Base-by-base conservation (phyloP, 1,140 invertebrate genomes). In the Psix sp. region DNA sequence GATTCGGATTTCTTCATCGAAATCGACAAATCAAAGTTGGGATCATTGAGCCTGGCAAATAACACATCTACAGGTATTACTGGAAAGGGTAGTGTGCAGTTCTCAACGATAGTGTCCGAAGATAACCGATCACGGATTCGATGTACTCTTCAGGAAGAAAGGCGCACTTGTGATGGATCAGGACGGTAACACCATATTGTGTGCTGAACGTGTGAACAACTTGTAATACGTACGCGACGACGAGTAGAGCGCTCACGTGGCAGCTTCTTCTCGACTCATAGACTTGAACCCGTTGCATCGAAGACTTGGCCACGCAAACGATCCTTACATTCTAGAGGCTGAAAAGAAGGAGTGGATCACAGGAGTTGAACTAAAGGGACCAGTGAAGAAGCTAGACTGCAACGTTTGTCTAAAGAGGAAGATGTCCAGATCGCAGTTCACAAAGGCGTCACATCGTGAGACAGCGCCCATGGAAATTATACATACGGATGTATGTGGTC, bases 401-500 rank as follows among this genome's bases (percentile, higher is more conserved):
- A 14, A 38, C 1, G 10, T 38, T 2, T 38, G 36, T 10, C 5
- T 38, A 5, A 15, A 17, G 14, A 3, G 36, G 4, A 38, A 38
- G 14, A 38, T 38, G 29, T 33, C 29, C 10, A 33, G 29, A 10
- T 10, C 29, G n/a, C n/a, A n/a, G n/a, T 33, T 33, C n/a, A 4
- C 29, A 10, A 33, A 33, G n/a, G n/a, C 4, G 10, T 33, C 29
- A 5, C 4, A 33, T 11, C 10, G 14, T 3, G 3, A 14, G 5
- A 33, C 11, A 9, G 21, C n/a, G 7, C 13, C 15, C 3, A 3
- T 38, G 6, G 36, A 38, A 1, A 38, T 15, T 3, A 38, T 38
- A 38, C 36, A 38, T 10, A 38, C 36, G 1, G 36, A 38, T 17
- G 21, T 26, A 15, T 33, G 31, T 31, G 24, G 36, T 14, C 36